Percentiles rank a stretch among this genome's conserved stretches.
phyloP scores from a whole-genome alignment of 2,113 vertebrate species.

The Amia ocellicauda region DNA sequence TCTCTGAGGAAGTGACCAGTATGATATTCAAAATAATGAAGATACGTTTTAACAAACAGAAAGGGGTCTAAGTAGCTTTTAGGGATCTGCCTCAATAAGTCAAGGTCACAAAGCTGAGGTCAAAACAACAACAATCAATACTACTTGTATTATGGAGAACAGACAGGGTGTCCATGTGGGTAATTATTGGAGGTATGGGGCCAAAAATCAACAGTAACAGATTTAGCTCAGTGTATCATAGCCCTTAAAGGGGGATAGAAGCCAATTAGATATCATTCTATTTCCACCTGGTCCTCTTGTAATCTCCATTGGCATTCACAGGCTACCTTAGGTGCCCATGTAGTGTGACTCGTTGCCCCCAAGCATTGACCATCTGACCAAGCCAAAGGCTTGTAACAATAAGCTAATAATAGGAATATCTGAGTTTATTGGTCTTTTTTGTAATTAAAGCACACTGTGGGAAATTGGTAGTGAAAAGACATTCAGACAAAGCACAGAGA shows the following conservation, averaged over 20 bases:
- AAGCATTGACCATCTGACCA: constrained; percentile 75
- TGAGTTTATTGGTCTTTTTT: constrained; percentile 51
- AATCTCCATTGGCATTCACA: constrained; percentile 55
- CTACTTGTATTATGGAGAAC: constrained; percentile 34
- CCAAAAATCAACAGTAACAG: constrained; percentile 43
- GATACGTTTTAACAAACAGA: too few relatives aligned
- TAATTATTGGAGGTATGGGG: constrained; percentile 43
- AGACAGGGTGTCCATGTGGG: constrained; percentile 39
- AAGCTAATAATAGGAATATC: constrained; percentile 63
- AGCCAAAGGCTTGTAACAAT: constrained; percentile 53
- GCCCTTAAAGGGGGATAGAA: constrained; percentile 52
- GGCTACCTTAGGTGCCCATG: constrained; percentile 70
- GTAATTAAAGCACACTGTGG: constrained; percentile 65
- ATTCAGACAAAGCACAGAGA: constrained; percentile 22
- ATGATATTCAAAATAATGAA: too few relatives aligned
- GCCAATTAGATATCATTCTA: constrained; percentile 56
- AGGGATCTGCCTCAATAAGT: constrained; percentile 23
- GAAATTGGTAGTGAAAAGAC: constrained; percentile 58
- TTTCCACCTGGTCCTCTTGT: constrained; percentile 64
- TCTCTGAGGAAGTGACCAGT: too few relatives aligned
- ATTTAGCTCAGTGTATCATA: constrained; percentile 39
- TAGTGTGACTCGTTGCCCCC: constrained; percentile 70
- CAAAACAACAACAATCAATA: constrained; percentile 35
- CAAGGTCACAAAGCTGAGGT: constrained; percentile 47
- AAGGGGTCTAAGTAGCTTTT: too few relatives aligned